Conservation (phyloP, 1,140 invertebrate genomes). For the Brachystomella parvula region DNA sequence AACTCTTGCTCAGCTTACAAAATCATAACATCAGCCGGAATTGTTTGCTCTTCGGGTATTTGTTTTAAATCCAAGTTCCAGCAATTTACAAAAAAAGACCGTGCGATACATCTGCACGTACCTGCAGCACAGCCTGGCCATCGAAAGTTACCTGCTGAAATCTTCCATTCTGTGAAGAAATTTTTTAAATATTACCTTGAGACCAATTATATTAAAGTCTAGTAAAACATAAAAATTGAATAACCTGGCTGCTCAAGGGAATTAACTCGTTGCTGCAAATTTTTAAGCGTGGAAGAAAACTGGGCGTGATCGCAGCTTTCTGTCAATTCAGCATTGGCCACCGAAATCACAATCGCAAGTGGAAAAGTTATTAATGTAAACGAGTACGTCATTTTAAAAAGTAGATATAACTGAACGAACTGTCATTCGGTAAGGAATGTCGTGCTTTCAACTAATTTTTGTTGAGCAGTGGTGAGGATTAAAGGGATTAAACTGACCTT, state of each 20-base stretch:
- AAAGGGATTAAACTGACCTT: too few species aligned
- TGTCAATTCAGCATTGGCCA: background rate
- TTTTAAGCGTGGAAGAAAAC: background rate
- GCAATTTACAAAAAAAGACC: background rate
- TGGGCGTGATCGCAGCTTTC: background rate
- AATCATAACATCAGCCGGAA: background rate
- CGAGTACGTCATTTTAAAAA: too few species aligned
- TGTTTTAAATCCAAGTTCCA: background rate
- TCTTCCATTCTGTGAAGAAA: background rate
- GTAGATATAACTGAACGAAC: too few species aligned
- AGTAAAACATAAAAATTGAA: background rate
- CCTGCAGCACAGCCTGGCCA: background rate
- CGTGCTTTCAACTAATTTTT: too few species aligned
- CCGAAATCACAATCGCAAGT: background rate
- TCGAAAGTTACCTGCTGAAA: background rate
- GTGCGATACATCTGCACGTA: background rate
- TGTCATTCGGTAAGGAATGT: too few species aligned
- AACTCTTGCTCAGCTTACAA: background rate
- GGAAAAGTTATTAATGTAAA: too few species aligned
- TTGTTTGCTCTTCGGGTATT: slow-evolving; percentile 4
- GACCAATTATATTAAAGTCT: too few species aligned
- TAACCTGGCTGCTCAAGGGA: background rate
- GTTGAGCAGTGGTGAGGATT: too few species aligned
- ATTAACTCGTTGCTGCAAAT: background rate
- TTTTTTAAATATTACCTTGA: background rate